Evolutionary conservation across 2,797 vertebrate genomes (phyloP), one percentile per base, ranked within the genome.

Genomic region (Catamblyrhynchus diadema): DNA sequence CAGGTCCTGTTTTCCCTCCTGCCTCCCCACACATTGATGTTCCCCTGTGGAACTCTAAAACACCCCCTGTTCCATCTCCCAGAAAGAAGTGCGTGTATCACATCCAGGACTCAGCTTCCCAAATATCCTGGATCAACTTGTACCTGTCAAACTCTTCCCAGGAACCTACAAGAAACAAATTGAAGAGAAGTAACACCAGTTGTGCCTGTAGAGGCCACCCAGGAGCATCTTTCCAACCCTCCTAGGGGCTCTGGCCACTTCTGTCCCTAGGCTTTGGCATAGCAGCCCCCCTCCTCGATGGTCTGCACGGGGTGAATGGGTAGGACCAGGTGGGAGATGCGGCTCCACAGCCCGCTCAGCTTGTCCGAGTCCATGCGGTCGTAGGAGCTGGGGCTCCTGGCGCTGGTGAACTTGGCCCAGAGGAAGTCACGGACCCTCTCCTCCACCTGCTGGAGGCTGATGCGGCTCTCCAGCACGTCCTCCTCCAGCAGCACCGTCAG

Each of bases 311-410:
- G 97, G 42, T 96, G 95, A 8, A 99, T 98, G 0, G 99, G 99
- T 13, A 99, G 97, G 27, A 99, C 97, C 16, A 99, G 96, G 94
- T 99, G 99, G 5, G 99, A 99, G 75, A 99, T 99, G 44, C 99
- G 98, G 94, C 99, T 99, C 99, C 99, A 99, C 32, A 99, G 98
- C 39, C 99, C 99, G 4, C 99, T 97, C 44, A 98, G 96, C 81
- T 99, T 99, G 94, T 99, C 98, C 0, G 93, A 80, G 84, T 99
- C 98, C 98, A 99, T 99, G 83, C 45, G 88, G 94, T 98, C 91
- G 15, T 98, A 98, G 69, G 95, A 95, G 3, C 77, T 42, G 22
- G 97, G 71, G 6, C 47, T 74, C 20, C 61, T 15, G 1, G 95
- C 62, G 57, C 54, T 51, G 75, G 98, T 98, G 83, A 99, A 98